Evolutionary conservation across 2,888 invertebrate genomes (phyloP).

Genomic region (Malthinus flaveolus): DNA sequence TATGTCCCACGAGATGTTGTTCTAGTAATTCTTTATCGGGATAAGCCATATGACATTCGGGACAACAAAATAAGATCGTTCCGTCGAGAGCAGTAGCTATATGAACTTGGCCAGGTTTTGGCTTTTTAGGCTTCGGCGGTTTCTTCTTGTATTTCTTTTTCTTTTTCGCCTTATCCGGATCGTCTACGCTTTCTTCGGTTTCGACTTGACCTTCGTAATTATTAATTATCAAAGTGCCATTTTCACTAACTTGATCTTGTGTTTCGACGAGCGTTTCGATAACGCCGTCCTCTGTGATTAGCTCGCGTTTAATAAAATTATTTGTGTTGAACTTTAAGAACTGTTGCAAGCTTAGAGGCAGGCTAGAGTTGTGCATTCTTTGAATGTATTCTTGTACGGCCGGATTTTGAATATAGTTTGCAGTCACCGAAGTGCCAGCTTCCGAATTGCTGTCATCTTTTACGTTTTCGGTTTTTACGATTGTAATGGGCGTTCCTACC

Average conservation of each 20-base stretch:
- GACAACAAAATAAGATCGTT: slow-evolving; percentile 75
- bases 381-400: slow-evolving; percentile 59
- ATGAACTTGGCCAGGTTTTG: slow-evolving; percentile 79
- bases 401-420: slow-evolving; percentile 59
- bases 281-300: slow-evolving; percentile 57
- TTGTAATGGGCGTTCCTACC: slow-evolving; percentile 56
- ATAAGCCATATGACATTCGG: slow-evolving; percentile 81
- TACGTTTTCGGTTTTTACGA: slow-evolving; percentile 54
- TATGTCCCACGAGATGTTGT: slow-evolving; percentile 74
- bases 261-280: slow-evolving; percentile 57
- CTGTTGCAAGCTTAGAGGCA: slow-evolving; percentile 64
- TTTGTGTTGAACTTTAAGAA: slow-evolving; percentile 67
- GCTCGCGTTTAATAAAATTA: slow-evolving; percentile 54
- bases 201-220: slow-evolving; percentile 50
- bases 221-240: slow-evolving; percentile 48
- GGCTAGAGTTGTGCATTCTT: slow-evolving; percentile 53
- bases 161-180: slow-evolving; percentile 55
- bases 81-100: slow-evolving; percentile 77
- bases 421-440: slow-evolving; percentile 50
- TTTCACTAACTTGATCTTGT: slow-evolving; percentile 44
- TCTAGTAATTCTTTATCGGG: slow-evolving; percentile 80
- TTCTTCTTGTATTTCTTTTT: slow-evolving; percentile 84
- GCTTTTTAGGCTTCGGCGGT: slow-evolving; percentile 74
- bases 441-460: slow-evolving; percentile 39
- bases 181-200: slow-evolving; percentile 48